These are phyloP conservation scores for Leiothrix lutea DNA, from an alignment of 2,113 vertebrate genomes.

Conservation along the genomic window DNA sequence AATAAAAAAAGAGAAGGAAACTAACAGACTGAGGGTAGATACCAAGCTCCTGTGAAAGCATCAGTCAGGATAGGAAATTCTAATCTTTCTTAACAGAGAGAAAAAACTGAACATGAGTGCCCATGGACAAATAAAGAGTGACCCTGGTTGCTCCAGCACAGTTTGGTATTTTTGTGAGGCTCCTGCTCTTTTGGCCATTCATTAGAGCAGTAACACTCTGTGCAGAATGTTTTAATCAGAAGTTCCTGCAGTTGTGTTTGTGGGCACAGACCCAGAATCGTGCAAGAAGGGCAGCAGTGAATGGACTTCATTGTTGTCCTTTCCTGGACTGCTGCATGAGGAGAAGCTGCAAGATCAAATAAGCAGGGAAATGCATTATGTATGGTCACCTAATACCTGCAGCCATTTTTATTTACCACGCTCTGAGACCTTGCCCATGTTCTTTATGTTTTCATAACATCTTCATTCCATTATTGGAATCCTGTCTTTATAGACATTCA, in stretches of 20 bases:
- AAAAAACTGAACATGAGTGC: neutral
- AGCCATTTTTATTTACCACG: neutral
- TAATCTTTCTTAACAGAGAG: neutral
- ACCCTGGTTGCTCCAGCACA: neutral
- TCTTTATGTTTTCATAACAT: neutral
- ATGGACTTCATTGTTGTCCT: neutral
- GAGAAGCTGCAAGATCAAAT: neutral
- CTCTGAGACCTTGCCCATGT: neutral
- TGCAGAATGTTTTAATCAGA: neutral
- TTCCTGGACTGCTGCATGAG: neutral
- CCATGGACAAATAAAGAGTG: neutral
- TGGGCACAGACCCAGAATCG: neutral
- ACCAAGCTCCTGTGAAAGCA: neutral
- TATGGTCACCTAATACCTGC: neutral
- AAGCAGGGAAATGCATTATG: neutral
- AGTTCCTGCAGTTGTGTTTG: neutral
- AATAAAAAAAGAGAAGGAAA: neutral
- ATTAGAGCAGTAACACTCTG: neutral
- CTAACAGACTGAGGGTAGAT: neutral
- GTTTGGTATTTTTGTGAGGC: neutral
- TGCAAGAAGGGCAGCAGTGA: neutral
- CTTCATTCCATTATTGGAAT: neutral
- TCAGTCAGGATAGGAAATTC: neutral
- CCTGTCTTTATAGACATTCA: neutral
- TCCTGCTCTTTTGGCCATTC: neutral